phyloP scores from a whole-genome alignment of 23 tunicate genomes.

The Aplidium turbinatum region DNA sequence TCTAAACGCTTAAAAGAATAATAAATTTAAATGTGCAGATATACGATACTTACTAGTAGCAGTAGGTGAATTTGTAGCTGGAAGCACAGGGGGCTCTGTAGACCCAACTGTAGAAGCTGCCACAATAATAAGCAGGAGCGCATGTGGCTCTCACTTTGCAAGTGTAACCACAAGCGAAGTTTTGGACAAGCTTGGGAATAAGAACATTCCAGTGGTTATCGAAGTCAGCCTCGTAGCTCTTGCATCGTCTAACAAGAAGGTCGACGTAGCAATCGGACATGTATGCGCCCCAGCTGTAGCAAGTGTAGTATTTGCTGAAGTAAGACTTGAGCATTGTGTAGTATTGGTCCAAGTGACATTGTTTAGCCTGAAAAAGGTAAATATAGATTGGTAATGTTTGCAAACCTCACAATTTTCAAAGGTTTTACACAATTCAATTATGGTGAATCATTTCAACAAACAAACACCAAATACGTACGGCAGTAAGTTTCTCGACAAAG shows the following conservation, averaged over 20 bases:
- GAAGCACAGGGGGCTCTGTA: slow-evolving; percentile 18
- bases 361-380: slow-evolving; percentile 24
- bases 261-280: slow-evolving; percentile 31
- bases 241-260: slow-evolving; percentile 2
- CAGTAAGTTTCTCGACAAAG: too few relatives aligned
- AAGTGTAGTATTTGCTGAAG: slow-evolving; percentile 39
- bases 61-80: slow-evolving; percentile 38
- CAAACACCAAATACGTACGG: too few relatives aligned
- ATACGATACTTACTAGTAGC: slow-evolving; percentile 11
- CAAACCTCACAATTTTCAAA: too few relatives aligned
- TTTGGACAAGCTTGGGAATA: slow-evolving; percentile 32
- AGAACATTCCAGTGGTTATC: slow-evolving; percentile 34
- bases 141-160: slow-evolving; percentile 20
- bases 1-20: too few relatives aligned
- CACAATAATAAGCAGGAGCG: slow-evolving; percentile 29
- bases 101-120: slow-evolving; percentile 29
- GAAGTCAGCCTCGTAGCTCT: slow-evolving; percentile 19
- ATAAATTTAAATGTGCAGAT: too few relatives aligned
- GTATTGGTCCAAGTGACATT: slow-evolving; percentile 35
- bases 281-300: background rate
- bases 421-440: too few relatives aligned
- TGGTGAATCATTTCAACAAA: too few relatives aligned
- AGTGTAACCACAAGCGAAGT: slow-evolving; percentile 47
- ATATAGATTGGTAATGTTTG: too few relatives aligned
- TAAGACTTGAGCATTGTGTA: slow-evolving; percentile 22